Evolutionary conservation across 1,140 invertebrate species (phyloP).

Genomic region (Coptotermes formosanus): DNA sequence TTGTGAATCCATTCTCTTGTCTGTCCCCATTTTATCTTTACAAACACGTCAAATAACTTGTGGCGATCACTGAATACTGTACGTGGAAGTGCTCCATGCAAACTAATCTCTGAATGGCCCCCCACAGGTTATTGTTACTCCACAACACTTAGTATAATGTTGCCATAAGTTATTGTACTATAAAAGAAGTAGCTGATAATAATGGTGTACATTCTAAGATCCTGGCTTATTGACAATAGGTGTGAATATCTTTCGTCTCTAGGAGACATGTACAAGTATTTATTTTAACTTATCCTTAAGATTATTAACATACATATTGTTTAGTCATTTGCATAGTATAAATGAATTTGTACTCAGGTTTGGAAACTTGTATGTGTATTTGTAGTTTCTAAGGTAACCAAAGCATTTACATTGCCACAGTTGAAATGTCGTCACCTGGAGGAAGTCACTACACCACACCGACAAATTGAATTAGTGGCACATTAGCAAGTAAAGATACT

Average conservation of each 20-base stretch:
- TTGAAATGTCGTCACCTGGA: background rate
- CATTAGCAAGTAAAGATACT: background rate
- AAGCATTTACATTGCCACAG: background rate
- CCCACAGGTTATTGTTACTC: background rate
- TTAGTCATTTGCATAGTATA: background rate
- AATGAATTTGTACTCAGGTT: constrained; percentile 6
- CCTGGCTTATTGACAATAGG: constrained; percentile 12
- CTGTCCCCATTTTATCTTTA: no score
- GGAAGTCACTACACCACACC: background rate
- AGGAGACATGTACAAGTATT: background rate
- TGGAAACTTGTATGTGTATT: constrained; percentile 3
- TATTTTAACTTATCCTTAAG: background rate
- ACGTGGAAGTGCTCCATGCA: background rate
- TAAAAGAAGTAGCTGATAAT: constrained; percentile 1
- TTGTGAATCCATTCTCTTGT: background rate
- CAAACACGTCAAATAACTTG: no score
- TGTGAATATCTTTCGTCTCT: constrained; percentile 3
- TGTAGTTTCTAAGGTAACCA: constrained; percentile 11
- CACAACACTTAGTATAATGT: background rate
- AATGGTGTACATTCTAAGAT: background rate
- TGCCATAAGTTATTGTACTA: background rate
- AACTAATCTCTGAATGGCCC: background rate
- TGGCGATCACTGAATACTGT: no score
- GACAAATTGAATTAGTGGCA: background rate
- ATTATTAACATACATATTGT: background rate